phyloP scores from a whole-genome alignment of 2,797 vertebrate species.

The Jordanella pulchra region DNA sequence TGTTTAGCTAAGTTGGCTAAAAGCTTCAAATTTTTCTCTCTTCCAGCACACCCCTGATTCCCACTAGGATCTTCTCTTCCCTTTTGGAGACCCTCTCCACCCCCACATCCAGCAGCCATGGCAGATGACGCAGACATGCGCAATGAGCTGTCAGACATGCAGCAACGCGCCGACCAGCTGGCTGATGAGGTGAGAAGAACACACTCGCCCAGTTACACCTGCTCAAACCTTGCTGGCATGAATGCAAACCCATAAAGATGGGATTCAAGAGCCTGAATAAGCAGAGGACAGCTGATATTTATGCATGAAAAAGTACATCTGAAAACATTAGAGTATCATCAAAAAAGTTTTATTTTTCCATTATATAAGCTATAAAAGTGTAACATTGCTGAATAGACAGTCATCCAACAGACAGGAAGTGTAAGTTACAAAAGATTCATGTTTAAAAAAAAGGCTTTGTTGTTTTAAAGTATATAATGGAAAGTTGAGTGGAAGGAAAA shows the following conservation, averaged over 20 bases:
- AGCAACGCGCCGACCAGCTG: constrained; percentile 96
- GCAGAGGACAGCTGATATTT: background rate
- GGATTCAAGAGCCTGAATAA: background rate
- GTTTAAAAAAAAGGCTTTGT: too few relatives aligned
- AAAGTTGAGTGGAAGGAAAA: too few relatives aligned
- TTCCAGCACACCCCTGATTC: constrained; percentile 72
- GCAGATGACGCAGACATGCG: constrained; percentile 98
- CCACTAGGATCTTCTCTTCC: constrained; percentile 75
- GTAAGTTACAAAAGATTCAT: too few relatives aligned
- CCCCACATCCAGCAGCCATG: constrained; percentile 84
- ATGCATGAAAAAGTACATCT: background rate
- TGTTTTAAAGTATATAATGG: too few relatives aligned
- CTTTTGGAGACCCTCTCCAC: constrained; percentile 77
- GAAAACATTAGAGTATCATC: background rate
- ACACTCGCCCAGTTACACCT: background rate
- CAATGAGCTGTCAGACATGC: constrained; percentile 99
- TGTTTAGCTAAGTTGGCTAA: constrained; percentile 2
- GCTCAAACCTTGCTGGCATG: background rate
- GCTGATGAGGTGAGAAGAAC: constrained; percentile 90
- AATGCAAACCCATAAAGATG: background rate
- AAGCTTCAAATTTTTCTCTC: constrained; percentile 23
- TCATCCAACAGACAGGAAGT: too few relatives aligned
- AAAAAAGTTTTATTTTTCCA: too few relatives aligned
- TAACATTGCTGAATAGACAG: too few relatives aligned
- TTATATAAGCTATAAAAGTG: too few relatives aligned